These are phyloP conservation scores for Taxidea taxus DNA, from an alignment of 2,113 vertebrate genomes.

Conservation along the genomic window DNA sequence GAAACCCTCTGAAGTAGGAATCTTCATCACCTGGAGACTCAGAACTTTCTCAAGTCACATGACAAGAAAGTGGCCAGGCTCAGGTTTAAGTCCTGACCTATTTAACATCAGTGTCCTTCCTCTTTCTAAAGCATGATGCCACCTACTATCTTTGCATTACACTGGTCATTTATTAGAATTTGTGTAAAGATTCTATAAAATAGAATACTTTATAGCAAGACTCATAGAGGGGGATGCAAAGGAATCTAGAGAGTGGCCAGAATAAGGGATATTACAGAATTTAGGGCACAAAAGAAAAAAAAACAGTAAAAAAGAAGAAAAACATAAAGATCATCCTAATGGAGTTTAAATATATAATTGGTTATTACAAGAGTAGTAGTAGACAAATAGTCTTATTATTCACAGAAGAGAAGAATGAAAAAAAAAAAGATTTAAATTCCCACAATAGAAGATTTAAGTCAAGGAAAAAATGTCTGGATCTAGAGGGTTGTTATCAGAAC, in stretches of 20 bases:
- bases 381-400: background rate
- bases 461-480: background rate
- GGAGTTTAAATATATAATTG: constrained; percentile 1
- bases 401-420: background rate
- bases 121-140: background rate
- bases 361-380: background rate
- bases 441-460: background rate
- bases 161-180: background rate
- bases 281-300: background rate
- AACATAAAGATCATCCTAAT: background rate
- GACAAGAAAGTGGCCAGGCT: background rate
- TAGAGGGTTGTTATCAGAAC: background rate
- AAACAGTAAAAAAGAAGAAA: background rate
- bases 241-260: background rate
- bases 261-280: background rate
- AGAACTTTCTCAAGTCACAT: background rate
- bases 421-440: background rate
- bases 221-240: background rate
- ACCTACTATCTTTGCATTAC: background rate
- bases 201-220: background rate
- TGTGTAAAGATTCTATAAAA: background rate
- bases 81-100: background rate
- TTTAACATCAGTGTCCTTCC: background rate
- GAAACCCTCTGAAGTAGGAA: background rate
- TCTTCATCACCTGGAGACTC: background rate